These are phyloP conservation scores for Microcebus ravelobensis DNA, from an alignment of 2,113 vertebrate genomes.

Conservation along the genomic window DNA sequence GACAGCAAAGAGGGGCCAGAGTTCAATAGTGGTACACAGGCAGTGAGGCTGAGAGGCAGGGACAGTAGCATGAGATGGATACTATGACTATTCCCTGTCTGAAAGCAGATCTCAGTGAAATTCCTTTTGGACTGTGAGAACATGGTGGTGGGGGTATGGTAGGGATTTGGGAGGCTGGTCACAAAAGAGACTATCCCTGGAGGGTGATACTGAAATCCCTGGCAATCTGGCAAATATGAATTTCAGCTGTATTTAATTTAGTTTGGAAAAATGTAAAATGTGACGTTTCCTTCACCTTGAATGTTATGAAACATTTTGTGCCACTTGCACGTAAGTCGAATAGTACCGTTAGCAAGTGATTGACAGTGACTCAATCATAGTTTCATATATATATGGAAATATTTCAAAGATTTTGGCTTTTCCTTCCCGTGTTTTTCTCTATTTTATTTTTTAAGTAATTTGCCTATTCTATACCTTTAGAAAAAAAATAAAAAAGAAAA, in stretches of 20 bases:
- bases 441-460: background rate
- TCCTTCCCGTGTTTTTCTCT: background rate
- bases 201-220: background rate
- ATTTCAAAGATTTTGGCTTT: slow-evolving; percentile 22
- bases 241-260: slow-evolving; percentile 38
- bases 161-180: background rate
- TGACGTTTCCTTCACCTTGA: slow-evolving; percentile 46
- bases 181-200: background rate
- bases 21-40: background rate
- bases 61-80: background rate
- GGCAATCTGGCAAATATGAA: background rate
- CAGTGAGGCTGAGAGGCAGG: background rate
- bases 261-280: background rate
- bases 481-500: slow-evolving; percentile 42
- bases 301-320: slow-evolving; percentile 7
- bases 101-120: background rate
- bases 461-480: background rate
- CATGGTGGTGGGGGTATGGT: background rate
- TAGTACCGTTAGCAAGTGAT: background rate
- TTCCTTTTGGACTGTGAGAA: background rate
- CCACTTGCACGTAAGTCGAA: slow-evolving; percentile 12
- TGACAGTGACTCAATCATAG: background rate
- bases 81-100: background rate
- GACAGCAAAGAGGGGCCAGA: background rate
- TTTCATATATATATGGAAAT: slow-evolving; percentile 4